Evolutionary conservation across 1,140 invertebrate species (phyloP).

Genomic region (Zaprionus camerounensis): DNA sequence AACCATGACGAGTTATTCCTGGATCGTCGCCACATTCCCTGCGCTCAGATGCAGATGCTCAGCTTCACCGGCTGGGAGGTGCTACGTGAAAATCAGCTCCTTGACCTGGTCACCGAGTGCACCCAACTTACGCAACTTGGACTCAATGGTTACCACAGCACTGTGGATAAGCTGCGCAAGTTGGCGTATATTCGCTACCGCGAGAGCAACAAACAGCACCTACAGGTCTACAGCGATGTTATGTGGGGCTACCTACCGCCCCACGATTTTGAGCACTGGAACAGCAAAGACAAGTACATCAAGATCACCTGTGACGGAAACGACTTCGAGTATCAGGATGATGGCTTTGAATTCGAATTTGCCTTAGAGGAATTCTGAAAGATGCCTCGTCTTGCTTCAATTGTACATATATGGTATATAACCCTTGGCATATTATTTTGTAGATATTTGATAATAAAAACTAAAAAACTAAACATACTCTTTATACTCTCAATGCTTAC

Average conservation of each 20-base stretch:
- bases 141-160: slow-evolving; percentile 65
- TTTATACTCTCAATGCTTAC: no score
- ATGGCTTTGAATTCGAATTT: slow-evolving; percentile 63
- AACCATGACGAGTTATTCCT: slow-evolving; percentile 66
- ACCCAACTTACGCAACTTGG: slow-evolving; percentile 47
- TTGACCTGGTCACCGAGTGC: slow-evolving; percentile 61
- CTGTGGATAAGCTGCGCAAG: slow-evolving; percentile 50
- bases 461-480: no score
- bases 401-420: slow-evolving; percentile 14
- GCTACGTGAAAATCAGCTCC: slow-evolving; percentile 53
- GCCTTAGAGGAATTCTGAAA: background rate
- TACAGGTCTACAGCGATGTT: slow-evolving; percentile 62
- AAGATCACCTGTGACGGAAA: slow-evolving; percentile 61
- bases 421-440: background rate
- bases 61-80: slow-evolving; percentile 72
- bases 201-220: slow-evolving; percentile 39
- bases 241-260: slow-evolving; percentile 59
- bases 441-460: slow-evolving; percentile 24
- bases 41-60: slow-evolving; percentile 65
- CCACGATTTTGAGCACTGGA: slow-evolving; percentile 53
- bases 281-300: slow-evolving; percentile 43
- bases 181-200: slow-evolving; percentile 44
- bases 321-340: slow-evolving; percentile 68
- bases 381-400: background rate
- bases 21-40: slow-evolving; percentile 61